Base-by-base conservation (phyloP, 2,113 vertebrate genomes). In the Thamnophis sirtalis region DNA sequence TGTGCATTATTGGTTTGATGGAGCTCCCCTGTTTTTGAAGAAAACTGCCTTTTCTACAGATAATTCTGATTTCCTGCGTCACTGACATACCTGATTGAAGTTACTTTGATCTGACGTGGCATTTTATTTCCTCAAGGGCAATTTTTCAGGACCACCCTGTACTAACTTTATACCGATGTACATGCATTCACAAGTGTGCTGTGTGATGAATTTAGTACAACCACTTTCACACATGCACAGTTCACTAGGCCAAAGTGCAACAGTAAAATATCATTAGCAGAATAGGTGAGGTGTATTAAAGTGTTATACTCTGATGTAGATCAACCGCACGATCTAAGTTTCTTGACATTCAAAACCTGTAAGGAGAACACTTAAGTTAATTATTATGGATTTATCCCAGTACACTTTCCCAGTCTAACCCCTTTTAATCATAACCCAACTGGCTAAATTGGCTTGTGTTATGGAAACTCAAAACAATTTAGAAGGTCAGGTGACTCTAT, bases 21-120 rank as follows among this genome's bases (percentile, higher is more conserved):
- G 84, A 91, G 63, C 43, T 0, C 1, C 54, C 73, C 0, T 2
- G 91, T 93, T 96, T 95, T 93, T 86, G 94, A 91, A 91, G 80
- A 55, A 56, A 2, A 38, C 26, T 86, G 90, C 80, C 92, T 26
- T 88, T 92, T 3, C 0, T 90, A 80, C 54, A 49, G 92, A 94
- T 89, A 91, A 89, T 93, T 95, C 94, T 55, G 26, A 17, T 68
- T 89, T 91, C 80, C 56, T n/a, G 33, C 24, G 50, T 89, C 87
- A 86, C 80, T 55, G 87, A 89, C 80, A 86, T 89, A 80, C 85
- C 68, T 84, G 87, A 88, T 54, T 84, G 89, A 91, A 89, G 84
- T 88, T 85, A 68, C 86, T 85, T 89, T 86, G 68, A n/a, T 91
- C 86, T 88, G 49, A 63, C 28, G 9, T 88, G 55, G 73, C 49